Conservation (phyloP, 2,113 vertebrate genomes). For the Ceyx margarethae region DNA sequence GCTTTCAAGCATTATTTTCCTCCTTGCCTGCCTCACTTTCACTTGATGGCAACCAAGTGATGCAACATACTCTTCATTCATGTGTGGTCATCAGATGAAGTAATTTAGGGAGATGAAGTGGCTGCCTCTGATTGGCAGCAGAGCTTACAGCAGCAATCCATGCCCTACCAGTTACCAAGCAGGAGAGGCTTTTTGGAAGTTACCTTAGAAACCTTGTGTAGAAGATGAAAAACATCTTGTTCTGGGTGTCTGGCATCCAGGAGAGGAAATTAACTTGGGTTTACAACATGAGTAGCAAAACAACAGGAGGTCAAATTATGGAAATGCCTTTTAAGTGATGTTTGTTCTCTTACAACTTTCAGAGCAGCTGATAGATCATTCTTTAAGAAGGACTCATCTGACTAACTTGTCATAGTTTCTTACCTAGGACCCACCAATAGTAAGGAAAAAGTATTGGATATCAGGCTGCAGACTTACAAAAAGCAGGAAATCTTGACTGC, state of each 20-base stretch:
- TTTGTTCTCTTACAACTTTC: background rate
- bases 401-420: background rate
- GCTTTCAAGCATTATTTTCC: background rate
- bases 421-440: background rate
- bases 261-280: conserved; percentile 33
- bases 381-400: background rate
- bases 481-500: background rate
- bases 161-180: background rate
- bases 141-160: background rate
- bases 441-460: background rate
- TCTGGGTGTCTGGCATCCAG: conserved; percentile 15
- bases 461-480: background rate
- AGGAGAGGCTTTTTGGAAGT: background rate
- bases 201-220: background rate
- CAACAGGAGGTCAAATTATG: background rate
- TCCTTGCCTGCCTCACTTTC: background rate
- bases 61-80: background rate
- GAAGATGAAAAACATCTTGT: conserved; percentile 34
- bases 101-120: background rate
- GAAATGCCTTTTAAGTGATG: conserved; percentile 17
- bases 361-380: background rate
- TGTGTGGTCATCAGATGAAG: background rate
- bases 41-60: background rate
- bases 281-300: conserved; percentile 17
- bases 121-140: background rate